Evolutionary conservation across 2,797 vertebrate species (phyloP).

Genomic region (Sparidentex hasta): DNA sequence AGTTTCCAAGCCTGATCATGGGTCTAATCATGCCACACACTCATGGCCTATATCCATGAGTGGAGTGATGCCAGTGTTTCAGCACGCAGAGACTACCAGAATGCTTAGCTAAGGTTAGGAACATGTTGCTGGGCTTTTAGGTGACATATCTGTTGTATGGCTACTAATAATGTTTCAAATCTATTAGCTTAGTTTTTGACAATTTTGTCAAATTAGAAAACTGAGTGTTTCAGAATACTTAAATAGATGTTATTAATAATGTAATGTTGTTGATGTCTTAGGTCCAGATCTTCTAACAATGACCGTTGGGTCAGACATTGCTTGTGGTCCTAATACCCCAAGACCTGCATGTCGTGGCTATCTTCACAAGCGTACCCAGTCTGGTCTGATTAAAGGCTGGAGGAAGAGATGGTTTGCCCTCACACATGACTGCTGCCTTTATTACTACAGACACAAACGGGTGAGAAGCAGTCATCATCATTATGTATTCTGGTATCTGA

Average conservation of each 20-base stretch:
- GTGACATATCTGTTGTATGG: not conserved
- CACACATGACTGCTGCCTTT: constrained; percentile 90
- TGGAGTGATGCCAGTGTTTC: not conserved
- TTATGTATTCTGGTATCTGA: not conserved
- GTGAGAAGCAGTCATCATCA: constrained; percentile 72
- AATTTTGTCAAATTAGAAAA: not conserved
- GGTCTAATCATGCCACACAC: no score
- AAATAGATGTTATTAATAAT: not conserved
- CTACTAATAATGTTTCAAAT: not conserved
- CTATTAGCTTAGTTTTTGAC: not conserved
- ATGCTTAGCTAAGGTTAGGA: not conserved
- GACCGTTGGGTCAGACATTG: constrained; percentile 93
- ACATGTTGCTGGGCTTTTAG: not conserved
- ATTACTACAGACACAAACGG: constrained; percentile 93
- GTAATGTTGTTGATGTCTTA: constrained; percentile 50
- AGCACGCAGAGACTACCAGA: not conserved
- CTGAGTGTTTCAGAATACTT: not conserved
- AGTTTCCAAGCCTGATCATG: not conserved
- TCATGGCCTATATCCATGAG: not conserved
- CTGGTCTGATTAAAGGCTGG: constrained; percentile 91
- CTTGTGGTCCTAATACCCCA: constrained; percentile 88
- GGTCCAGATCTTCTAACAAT: constrained; percentile 91
- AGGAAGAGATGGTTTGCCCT: constrained; percentile 96
- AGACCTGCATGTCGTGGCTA: constrained; percentile 91
- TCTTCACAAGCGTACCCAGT: constrained; percentile 92